Evolutionary conservation across 2,888 invertebrate genomes (phyloP).

Genomic region (Drosophila kokeensis): DNA sequence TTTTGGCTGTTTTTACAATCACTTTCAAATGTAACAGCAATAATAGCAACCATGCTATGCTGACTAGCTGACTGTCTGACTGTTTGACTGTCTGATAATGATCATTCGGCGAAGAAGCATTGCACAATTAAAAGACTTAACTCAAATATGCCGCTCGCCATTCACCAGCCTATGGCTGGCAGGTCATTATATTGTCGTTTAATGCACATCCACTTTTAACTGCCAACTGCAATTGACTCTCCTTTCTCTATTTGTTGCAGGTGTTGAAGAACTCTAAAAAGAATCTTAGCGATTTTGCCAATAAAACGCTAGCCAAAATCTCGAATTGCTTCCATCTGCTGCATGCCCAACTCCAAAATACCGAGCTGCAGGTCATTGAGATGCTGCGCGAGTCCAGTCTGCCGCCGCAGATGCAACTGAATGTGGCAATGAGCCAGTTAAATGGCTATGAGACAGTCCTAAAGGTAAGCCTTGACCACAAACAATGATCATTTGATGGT

Average conservation of each 20-base stretch:
- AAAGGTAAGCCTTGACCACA: constrained; percentile 56
- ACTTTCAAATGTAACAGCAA: constrained; percentile 66
- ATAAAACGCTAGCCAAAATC: constrained; percentile 68
- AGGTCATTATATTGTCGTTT: constrained; percentile 56
- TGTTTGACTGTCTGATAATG: constrained; percentile 50
- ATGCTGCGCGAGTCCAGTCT: constrained; percentile 70
- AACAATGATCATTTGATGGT: no score
- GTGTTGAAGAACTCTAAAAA: constrained; percentile 72
- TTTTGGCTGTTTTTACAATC: constrained; percentile 69
- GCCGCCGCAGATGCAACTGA: constrained; percentile 69
- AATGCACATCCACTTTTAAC: constrained; percentile 14
- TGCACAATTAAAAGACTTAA: constrained; percentile 65
- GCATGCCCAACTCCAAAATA: constrained; percentile 81
- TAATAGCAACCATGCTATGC: constrained; percentile 30
- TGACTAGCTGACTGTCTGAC: constrained; percentile 3
- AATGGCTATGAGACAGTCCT: constrained; percentile 66
- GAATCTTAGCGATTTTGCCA: constrained; percentile 74
- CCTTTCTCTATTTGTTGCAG: constrained; percentile 53
- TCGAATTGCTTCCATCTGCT: constrained; percentile 77
- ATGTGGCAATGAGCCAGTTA: constrained; percentile 64
- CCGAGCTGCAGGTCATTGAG: constrained; percentile 73
- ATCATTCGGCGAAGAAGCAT: constrained; percentile 63
- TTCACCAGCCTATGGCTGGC: constrained; percentile 49
- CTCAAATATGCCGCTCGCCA: constrained; percentile 46
- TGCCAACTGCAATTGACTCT: not conserved